Evolutionary conservation across 2,797 vertebrate species (phyloP).

Genomic region (Syndactyla subalaris): DNA sequence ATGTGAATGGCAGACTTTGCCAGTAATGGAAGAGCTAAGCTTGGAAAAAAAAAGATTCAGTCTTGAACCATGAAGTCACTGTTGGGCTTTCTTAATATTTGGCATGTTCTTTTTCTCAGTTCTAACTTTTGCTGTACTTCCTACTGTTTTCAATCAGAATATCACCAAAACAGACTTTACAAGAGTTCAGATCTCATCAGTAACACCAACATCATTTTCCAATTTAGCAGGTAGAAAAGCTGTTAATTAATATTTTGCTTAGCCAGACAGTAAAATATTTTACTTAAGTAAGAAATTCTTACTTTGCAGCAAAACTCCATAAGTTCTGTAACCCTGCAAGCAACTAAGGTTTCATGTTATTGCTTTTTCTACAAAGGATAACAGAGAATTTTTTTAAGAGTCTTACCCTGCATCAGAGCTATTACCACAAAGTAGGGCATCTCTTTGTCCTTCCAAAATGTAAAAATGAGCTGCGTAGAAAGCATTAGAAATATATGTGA

Average conservation of each 20-base stretch:
- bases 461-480: constrained; percentile 84
- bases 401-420: constrained; percentile 90
- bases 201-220: neutral
- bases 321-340: neutral
- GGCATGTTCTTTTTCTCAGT: neutral
- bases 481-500: constrained; percentile 19
- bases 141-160: neutral
- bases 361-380: neutral
- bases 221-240: neutral
- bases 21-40: neutral
- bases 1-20: neutral
- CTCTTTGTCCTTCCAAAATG: constrained; percentile 78
- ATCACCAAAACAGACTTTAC: neutral
- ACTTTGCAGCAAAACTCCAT: neutral
- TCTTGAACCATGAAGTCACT: neutral
- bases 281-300: neutral
- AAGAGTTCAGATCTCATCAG: neutral
- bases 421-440: constrained; percentile 92
- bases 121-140: neutral
- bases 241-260: neutral
- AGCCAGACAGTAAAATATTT: neutral
- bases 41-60: neutral
- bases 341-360: neutral
- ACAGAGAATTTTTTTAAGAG: neutral
- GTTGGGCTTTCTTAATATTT: neutral